Evolutionary conservation across 2,113 vertebrate species (phyloP).

Genomic region (Lagopus muta): DNA sequence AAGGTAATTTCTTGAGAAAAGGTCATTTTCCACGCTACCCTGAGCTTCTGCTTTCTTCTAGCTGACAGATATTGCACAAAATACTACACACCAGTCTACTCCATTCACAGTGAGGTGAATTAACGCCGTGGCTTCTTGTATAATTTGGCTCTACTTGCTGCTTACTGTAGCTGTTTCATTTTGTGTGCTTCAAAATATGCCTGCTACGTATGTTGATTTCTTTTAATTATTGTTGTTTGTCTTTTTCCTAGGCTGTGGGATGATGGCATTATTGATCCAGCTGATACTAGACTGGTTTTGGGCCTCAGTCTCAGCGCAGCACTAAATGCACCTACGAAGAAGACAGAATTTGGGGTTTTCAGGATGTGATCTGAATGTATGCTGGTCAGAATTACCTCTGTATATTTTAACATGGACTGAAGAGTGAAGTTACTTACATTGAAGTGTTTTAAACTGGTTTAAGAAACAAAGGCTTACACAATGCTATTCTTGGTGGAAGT

Average conservation of each 20-base stretch:
- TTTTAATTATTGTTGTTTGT: not conserved
- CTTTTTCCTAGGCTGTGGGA: conserved; percentile 89
- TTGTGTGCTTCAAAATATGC: not conserved
- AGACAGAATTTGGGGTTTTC: conserved; percentile 93
- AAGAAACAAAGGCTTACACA: conserved; percentile 3
- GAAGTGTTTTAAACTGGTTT: not conserved
- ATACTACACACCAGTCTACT: not conserved
- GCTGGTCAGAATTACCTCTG: not conserved
- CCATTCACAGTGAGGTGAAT: not conserved
- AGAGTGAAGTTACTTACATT: not conserved
- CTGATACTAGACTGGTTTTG: conserved; percentile 92
- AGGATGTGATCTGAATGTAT: conserved; percentile 82
- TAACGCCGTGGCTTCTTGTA: not conserved
- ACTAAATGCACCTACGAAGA: conserved; percentile 89
- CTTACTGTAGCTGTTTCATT: not conserved
- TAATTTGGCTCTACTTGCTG: not conserved
- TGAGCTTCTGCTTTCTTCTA: not conserved
- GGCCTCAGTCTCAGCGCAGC: conserved; percentile 93
- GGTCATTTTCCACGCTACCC: not conserved
- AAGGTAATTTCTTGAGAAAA: not conserved
- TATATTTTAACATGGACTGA: not conserved
- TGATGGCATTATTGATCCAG: conserved; percentile 97
- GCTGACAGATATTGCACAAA: not conserved
- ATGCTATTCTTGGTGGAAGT: not conserved
- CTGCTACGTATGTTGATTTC: not conserved